Evolutionary conservation across 2,113 vertebrate species (phyloP).

Genomic region (Turdus rufiventris): DNA sequence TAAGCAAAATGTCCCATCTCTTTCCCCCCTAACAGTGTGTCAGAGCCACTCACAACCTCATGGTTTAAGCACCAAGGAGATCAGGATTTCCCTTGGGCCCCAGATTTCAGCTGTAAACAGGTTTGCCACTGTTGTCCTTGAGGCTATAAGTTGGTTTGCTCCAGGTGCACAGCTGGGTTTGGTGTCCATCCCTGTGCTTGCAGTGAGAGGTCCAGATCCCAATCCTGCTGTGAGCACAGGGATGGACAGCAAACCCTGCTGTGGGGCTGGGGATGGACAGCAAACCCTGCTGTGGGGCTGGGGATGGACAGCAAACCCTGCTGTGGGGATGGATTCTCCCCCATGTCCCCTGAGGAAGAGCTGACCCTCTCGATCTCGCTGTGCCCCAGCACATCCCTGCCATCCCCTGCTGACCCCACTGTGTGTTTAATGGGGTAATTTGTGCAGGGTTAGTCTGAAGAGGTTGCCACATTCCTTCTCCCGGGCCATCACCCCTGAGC

Average conservation of each 20-base stretch:
- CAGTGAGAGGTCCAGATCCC: neutral
- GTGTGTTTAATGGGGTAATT: neutral
- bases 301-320: neutral
- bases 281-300: too few relatives aligned
- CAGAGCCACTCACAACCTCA: neutral
- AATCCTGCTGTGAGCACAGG: neutral
- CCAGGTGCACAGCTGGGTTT: neutral
- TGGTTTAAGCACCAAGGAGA: neutral
- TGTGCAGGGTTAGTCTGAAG: neutral
- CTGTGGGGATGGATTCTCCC: neutral
- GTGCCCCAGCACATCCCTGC: neutral
- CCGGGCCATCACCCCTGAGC: neutral
- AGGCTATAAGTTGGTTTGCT: neutral
- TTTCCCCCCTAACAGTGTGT: neutral
- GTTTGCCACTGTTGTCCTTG: neutral
- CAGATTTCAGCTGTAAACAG: neutral
- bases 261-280: neutral
- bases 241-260: neutral
- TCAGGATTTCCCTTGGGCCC: neutral
- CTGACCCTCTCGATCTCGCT: accelerated
- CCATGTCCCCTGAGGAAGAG: neutral
- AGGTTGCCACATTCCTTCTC: neutral
- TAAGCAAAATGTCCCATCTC: neutral
- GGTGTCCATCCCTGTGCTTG: accelerated
- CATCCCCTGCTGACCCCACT: accelerated